Evolutionary conservation across 1,140 invertebrate genomes (phyloP), one percentile per base, ranked within the genome.

Genomic region (Drosophila repletoides): DNA sequence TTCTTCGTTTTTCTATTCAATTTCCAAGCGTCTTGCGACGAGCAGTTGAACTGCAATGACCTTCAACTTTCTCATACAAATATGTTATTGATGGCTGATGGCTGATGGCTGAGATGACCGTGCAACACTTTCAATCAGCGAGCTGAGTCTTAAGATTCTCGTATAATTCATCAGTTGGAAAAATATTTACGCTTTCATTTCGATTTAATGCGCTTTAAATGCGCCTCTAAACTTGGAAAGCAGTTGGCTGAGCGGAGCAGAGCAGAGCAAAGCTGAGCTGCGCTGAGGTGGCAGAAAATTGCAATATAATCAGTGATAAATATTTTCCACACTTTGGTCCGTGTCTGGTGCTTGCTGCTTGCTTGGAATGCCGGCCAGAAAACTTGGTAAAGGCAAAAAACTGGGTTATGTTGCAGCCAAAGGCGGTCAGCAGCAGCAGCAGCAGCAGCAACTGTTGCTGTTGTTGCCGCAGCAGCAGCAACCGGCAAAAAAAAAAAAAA

Each of bases 171-270:
- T 41, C 43, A 33, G 12, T 17, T 26, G 33, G 43, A 58, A 67
- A 77, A 73, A 86, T 80, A 72, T 86, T 86, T 86, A 87, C 80
- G 80, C 80, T 86, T 86, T 86, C 80, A 80, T 86, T 80, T 80
- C 72, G 76, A 80, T 87, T 86, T 86, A 86, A 86, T 76, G 80
- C 74, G 80, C 70, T 75, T 60, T 72, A 75, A 80, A 74, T 70
- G 70, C 58, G 59, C 33, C 38, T 45, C 52, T n/a, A n/a, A n/a
- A n/a, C n/a, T n/a, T n/a, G n/a, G n/a, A 60, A 53, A 45, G 43
- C 45, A 55, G 64, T 46, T 58, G 69, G 34, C 55, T n/a, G n/a
- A n/a, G n/a, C n/a, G n/a, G n/a, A n/a, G 56, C 29, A 24, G 38
- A 56, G 17, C 9, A 10, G 49, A 53, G 75, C 59, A 74, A 70